These are phyloP conservation scores for Oriolus oriolus DNA, from an alignment of 2,113 vertebrate species.

Conservation along the genomic window DNA sequence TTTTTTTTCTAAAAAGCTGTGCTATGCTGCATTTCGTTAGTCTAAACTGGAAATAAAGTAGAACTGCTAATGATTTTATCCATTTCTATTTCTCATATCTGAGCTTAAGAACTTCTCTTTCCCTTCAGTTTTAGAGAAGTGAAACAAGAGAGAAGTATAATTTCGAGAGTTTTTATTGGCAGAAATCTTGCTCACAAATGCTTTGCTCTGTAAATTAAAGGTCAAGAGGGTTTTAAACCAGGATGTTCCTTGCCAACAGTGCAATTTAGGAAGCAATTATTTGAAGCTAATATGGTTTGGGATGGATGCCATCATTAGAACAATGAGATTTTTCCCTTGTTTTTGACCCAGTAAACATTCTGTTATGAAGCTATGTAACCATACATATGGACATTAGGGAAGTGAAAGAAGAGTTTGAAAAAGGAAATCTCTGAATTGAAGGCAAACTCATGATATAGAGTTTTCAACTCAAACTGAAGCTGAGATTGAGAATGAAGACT, in stretches of 20 bases:
- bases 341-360: background rate
- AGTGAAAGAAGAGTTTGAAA: background rate
- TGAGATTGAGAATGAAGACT: background rate
- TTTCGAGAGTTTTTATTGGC: background rate
- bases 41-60: background rate
- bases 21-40: background rate
- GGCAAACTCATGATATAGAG: background rate
- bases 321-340: background rate
- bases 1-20: background rate
- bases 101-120: background rate
- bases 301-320: background rate
- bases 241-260: background rate
- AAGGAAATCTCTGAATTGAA: background rate
- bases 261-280: constrained; percentile 15
- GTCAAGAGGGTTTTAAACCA: background rate
- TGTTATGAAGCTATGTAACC: background rate
- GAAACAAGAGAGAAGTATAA: background rate
- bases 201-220: background rate
- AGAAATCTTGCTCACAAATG: background rate
- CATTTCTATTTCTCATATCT: background rate
- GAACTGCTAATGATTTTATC: background rate
- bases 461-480: background rate
- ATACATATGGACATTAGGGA: background rate
- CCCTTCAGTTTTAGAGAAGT: background rate
- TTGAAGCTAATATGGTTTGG: background rate